A percentile compares a stretch with the other conserved stretches of the same genome.
Evolutionary conservation across 2,797 vertebrate species (phyloP).

Genomic region (Champsocephalus esox): DNA sequence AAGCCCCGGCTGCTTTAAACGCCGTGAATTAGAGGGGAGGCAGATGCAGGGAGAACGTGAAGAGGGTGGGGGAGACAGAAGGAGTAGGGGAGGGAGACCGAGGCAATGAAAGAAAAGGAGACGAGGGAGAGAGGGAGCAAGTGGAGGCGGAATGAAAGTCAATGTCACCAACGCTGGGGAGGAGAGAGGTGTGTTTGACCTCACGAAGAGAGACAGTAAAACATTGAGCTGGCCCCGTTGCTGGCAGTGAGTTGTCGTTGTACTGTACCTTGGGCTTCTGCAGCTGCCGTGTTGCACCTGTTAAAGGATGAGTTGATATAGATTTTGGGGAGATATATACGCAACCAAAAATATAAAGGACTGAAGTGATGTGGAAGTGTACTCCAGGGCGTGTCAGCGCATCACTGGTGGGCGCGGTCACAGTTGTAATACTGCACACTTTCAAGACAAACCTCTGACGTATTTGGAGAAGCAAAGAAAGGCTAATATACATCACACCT

Average conservation of each 20-base stretch:
- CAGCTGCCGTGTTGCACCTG: conserved; percentile 54
- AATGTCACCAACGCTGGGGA: conserved; percentile 71
- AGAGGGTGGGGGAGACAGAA: conserved; percentile 54
- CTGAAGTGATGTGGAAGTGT: not conserved
- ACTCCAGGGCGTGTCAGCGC: not conserved
- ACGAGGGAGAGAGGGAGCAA: conserved; percentile 22
- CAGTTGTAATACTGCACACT: not conserved
- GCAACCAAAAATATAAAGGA: not conserved
- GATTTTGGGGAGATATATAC: not conserved
- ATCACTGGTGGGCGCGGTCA: conserved; percentile 9
- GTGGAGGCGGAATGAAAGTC: conserved; percentile 74
- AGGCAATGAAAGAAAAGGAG: conserved; percentile 60
- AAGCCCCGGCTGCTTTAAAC: conserved; percentile 87
- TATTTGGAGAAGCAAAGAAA: not conserved
- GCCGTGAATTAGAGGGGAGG: conserved; percentile 83
- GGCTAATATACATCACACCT: not conserved
- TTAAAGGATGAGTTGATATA: conserved; percentile 14
- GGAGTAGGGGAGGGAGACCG: conserved; percentile 49
- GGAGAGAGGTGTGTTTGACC: conserved; percentile 81
- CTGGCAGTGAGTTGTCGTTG: conserved; percentile 71
- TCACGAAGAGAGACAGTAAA: conserved; percentile 80
- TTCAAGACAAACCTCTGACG: not conserved
- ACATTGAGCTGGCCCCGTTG: conserved; percentile 75
- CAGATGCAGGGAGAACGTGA: conserved; percentile 55
- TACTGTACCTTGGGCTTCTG: conserved; percentile 66